Conservation (phyloP, 1,140 invertebrate genomes). For the Sitobion miscanthi region DNA sequence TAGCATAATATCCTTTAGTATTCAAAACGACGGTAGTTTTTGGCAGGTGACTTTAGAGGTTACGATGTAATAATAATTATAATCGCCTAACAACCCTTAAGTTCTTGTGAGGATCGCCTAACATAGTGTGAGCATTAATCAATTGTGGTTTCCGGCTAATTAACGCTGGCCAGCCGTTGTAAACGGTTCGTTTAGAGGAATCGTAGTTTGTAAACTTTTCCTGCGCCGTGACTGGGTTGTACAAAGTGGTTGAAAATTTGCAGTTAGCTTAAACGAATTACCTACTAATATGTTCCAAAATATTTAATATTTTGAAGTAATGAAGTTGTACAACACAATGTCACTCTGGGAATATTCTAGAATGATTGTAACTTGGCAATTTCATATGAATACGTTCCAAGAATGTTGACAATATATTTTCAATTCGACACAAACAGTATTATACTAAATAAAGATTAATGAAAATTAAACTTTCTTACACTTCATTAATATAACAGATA, state of each 20-base stretch:
- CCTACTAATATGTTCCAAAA: background rate
- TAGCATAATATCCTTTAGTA: background rate
- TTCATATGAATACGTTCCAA: background rate
- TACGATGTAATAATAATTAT: constrained; percentile 20
- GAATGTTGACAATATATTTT: background rate
- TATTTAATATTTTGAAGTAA: background rate
- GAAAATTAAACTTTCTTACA: background rate
- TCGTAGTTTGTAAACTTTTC: constrained; percentile 31
- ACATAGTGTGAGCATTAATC: constrained; percentile 14
- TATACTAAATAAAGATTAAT: no score
- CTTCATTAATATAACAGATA: background rate
- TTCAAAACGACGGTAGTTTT: background rate
- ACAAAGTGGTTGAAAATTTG: constrained; percentile 12
- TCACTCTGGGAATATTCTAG: background rate
- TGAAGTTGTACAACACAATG: background rate
- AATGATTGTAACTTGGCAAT: background rate
- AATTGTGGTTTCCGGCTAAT: constrained; percentile 40
- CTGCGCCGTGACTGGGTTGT: background rate
- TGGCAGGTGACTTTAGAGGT: background rate
- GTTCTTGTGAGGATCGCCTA: background rate
- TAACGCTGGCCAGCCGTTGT: constrained; percentile 25
- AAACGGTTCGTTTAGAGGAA: constrained; percentile 34
- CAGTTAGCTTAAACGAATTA: background rate
- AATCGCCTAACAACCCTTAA: background rate
- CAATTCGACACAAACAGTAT: background rate